phyloP scores from a whole-genome alignment of 2,888 invertebrate species.

The Tinea trinotella region DNA sequence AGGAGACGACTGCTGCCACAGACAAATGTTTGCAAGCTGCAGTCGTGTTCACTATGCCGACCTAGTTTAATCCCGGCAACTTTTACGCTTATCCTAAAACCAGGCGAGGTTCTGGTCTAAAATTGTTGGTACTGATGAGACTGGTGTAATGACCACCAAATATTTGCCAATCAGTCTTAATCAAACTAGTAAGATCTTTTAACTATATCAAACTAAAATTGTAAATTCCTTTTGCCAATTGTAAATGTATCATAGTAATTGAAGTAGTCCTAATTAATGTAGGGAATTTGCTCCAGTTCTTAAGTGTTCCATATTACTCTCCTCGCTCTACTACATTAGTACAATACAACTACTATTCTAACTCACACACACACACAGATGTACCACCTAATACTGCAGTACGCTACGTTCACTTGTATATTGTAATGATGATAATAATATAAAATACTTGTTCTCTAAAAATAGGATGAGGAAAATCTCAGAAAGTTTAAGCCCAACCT shows the following conservation, averaged over 20 bases:
- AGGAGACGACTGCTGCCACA: no score
- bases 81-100: no score
- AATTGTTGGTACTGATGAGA: no score
- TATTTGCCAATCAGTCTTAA: no score
- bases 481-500: slow-evolving; percentile 6
- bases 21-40: no score
- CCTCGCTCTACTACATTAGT: slow-evolving; percentile 61
- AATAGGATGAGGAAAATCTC: slow-evolving; percentile 9
- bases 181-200: no score
- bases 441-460: slow-evolving; percentile 15
- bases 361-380: slow-evolving; percentile 33
- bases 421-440: not conserved
- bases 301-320: slow-evolving; percentile 55
- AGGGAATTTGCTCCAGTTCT: slow-evolving; percentile 59
- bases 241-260: not conserved
- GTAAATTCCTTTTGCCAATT: not conserved
- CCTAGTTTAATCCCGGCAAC: no score
- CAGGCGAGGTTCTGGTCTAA: no score
- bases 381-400: not conserved
- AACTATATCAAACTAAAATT: no score
- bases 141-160: no score
- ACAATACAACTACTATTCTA: slow-evolving; percentile 46
- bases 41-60: no score
- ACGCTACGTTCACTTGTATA: not conserved
- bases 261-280: slow-evolving; percentile 5